Percentiles rank a stretch among this genome's conserved stretches.
phyloP scores from a whole-genome alignment of 2,888 invertebrate species.

The Scaptomyza reducta region DNA sequence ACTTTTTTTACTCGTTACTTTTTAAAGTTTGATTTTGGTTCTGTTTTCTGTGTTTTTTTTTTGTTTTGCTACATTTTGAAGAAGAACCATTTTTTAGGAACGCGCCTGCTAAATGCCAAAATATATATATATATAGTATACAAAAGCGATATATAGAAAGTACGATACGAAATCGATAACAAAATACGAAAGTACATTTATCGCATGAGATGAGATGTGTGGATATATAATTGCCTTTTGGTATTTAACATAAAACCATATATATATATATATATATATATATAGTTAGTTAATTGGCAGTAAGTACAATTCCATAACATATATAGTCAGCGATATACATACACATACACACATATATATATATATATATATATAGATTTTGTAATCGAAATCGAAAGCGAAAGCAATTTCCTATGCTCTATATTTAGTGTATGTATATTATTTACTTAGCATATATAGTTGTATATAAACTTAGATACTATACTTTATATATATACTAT shows the following conservation, averaged over 20 bases:
- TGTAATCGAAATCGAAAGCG: slow-evolving; percentile 34
- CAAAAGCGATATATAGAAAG: slow-evolving; percentile 14
- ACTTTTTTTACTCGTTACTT: neutral
- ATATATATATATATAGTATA: neutral
- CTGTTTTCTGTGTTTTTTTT: slow-evolving; percentile 14
- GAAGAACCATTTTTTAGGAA: slow-evolving; percentile 45
- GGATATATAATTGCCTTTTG: too few relatives aligned
- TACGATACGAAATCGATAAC: neutral
- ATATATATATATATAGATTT: neutral
- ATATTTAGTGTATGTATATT: slow-evolving; percentile 5
- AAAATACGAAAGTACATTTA: neutral
- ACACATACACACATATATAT: neutral
- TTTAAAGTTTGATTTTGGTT: slow-evolving; percentile 32
- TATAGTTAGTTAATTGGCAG: too few relatives aligned
- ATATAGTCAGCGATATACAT: slow-evolving; percentile 43
- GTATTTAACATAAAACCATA: too few relatives aligned
- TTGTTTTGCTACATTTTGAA: slow-evolving; percentile 19
- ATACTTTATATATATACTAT: neutral
- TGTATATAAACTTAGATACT: slow-evolving; percentile 36
- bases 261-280: too few relatives aligned
- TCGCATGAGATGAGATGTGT: too few relatives aligned
- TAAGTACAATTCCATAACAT: slow-evolving; percentile 57
- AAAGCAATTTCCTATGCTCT: slow-evolving; percentile 50
- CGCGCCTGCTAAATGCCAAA: slow-evolving; percentile 48
- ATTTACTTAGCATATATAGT: slow-evolving; percentile 24